Evolutionary conservation across 2,888 invertebrate genomes (phyloP), one percentile per base, ranked within the genome.

Genomic region (Limnephilus lunatus): DNA sequence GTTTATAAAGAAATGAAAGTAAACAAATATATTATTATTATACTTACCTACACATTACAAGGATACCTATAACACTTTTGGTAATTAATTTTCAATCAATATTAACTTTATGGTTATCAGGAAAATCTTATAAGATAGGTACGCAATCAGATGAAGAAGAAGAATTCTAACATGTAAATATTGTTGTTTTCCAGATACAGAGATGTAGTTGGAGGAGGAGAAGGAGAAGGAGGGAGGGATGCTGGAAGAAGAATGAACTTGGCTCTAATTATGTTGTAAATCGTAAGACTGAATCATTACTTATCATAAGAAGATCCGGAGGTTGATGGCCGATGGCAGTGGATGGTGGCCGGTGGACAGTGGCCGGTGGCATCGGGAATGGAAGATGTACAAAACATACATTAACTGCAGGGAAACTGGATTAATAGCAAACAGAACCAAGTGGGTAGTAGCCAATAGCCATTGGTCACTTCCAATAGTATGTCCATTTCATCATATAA

Each of bases 281-380:
- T 83, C 35, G 83, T 83, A 83, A 83, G 83, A 83, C 83, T 83
- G 83, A 83, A 83, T 31, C 32, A 82, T 82, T 19, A 83, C 35
- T 32, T 83, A 83, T 83, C 35, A 35, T 83, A 83, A 35, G 12
- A 32, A 83, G 32, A 35, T 39, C 83, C 68, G 68, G 25, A 7
- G 25, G 48, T 15, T 44, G 44, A 44, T 44, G 44, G 44, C 44
- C 44, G 39, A 11, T 39, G 39, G 4, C 39, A 25, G 25, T 68
- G 7, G 9, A 1, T 14, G 44, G 39, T 39, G 39, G 14, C 83
- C 68, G 68, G 19, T 68, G 5, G 7, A 11, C 44, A 14, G 39
- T 39, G 39, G 14, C 83, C 68, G 68, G 25, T 68, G 9, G 25
- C 68, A 68, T n/a, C 68, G 68, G 25, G 68, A n/a, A 68, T n/a